A percentile compares a stretch with the other conserved stretches of the same genome.
These are phyloP conservation scores for Corticium candelabrum DNA, from an alignment of 37 sponge, comb jelly and placozoan species.

Conservation along the genomic window DNA sequence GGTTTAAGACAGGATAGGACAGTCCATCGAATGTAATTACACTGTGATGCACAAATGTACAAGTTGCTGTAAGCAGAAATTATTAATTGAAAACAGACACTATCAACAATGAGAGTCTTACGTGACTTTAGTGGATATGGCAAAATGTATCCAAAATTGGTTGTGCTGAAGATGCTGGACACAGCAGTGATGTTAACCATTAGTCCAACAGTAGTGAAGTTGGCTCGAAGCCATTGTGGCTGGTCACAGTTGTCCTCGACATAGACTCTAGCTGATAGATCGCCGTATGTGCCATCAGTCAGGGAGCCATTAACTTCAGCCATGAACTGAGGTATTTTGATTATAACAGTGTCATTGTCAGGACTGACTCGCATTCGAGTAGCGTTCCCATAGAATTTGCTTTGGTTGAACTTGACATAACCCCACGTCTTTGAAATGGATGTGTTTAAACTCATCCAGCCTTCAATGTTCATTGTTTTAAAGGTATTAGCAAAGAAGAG, in stretches of 20 bases:
- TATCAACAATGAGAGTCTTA: neutral
- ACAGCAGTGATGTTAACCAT: neutral
- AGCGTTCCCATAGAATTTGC: neutral
- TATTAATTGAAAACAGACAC: too few species aligned
- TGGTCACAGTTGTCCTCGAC: neutral
- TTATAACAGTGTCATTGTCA: neutral
- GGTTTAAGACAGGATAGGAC: too few species aligned
- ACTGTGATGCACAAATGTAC: too few species aligned
- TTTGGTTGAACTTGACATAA: neutral
- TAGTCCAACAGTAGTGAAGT: neutral
- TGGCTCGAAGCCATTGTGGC: conserved; percentile 3
- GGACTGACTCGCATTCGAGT: neutral
- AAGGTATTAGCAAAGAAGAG: neutral
- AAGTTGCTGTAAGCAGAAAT: too few species aligned
- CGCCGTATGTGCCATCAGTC: neutral
- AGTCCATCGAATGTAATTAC: too few species aligned
- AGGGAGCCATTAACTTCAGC: neutral
- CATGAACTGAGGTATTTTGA: neutral
- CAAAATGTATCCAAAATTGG: neutral
- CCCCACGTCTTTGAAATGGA: neutral
- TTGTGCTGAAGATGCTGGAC: neutral
- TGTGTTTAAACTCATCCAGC: neutral
- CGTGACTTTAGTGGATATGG: neutral
- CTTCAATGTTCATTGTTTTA: neutral
- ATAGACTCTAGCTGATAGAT: neutral